A percentile compares a stretch with the other conserved stretches of the same genome.
Conservation (phyloP, 2,888 invertebrate species). For the Hypolimnas misippus region DNA sequence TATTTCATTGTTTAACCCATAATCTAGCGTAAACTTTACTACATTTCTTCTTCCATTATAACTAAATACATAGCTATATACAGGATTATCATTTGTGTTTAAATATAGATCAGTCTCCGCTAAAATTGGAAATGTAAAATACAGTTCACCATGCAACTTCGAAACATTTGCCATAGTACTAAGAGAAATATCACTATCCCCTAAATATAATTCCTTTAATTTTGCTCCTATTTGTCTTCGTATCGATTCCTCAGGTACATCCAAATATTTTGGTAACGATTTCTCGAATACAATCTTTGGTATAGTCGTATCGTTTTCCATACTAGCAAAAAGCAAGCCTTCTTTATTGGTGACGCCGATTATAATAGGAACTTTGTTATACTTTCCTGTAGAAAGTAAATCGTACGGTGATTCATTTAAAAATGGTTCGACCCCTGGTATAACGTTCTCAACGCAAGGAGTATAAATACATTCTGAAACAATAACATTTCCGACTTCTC, state of each 20-base stretch:
- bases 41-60: constrained; percentile 61
- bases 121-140: constrained; percentile 53
- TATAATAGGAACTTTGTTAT: constrained; percentile 67
- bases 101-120: constrained; percentile 61
- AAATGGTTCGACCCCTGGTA: constrained; percentile 67
- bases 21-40: constrained; percentile 48
- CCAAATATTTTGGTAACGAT: constrained; percentile 64
- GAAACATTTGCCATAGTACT: constrained; percentile 58
- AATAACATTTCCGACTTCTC: constrained; percentile 54
- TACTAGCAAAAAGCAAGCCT: constrained; percentile 56
- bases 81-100: constrained; percentile 52
- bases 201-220: constrained; percentile 66
- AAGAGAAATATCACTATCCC: constrained; percentile 55
- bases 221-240: constrained; percentile 50
- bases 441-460: constrained; percentile 62
- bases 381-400: constrained; percentile 55
- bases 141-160: constrained; percentile 58
- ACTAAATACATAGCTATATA: constrained; percentile 63
- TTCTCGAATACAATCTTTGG: constrained; percentile 53
- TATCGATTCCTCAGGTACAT: constrained; percentile 50
- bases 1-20: constrained; percentile 45
- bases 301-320: constrained; percentile 61
- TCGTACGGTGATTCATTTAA: constrained; percentile 61
- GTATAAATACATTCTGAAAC: constrained; percentile 60
- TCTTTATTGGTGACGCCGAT: constrained; percentile 63